Conservation (phyloP, 2,113 vertebrate genomes). For the Miniopterus natalensis region DNA sequence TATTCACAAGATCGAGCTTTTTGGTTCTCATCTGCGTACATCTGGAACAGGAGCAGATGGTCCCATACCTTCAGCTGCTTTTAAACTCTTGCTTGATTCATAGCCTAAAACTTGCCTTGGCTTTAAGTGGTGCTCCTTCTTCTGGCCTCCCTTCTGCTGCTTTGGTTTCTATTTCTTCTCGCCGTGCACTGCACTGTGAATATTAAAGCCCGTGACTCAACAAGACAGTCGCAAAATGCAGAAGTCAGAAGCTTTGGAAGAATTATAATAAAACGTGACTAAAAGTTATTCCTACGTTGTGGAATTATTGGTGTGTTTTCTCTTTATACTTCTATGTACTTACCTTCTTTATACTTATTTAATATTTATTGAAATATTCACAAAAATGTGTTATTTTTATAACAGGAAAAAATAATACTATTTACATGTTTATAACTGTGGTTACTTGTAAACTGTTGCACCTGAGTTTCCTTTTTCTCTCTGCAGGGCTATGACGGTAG, state of each 20-base stretch:
- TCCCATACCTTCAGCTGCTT: not conserved
- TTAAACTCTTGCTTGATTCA: conserved; percentile 51
- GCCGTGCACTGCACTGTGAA: not conserved
- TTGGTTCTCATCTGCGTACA: not conserved
- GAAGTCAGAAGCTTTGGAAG: not conserved
- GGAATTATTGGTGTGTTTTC: not conserved
- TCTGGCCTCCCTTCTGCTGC: conserved; percentile 45
- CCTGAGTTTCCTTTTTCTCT: not conserved
- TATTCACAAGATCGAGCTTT: not conserved
- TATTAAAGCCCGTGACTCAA: not conserved
- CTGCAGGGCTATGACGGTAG: not conserved
- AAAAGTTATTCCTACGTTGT: not conserved
- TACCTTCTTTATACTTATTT: not conserved
- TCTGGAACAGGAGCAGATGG: conserved; percentile 33
- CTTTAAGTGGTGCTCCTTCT: conserved; percentile 14
- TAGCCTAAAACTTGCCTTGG: not conserved
- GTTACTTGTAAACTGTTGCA: not conserved
- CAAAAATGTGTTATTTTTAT: not conserved
- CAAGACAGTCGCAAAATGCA: not conserved
- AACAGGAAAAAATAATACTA: not conserved
- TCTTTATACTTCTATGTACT: not conserved
- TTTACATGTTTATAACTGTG: not conserved
- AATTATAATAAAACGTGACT: not conserved
- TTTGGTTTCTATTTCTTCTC: not conserved
- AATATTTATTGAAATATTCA: not conserved